Percentiles rank a stretch among this genome's conserved stretches.
phyloP scores from a whole-genome alignment of 2,888 invertebrate genomes.

The Plebejus anna region DNA sequence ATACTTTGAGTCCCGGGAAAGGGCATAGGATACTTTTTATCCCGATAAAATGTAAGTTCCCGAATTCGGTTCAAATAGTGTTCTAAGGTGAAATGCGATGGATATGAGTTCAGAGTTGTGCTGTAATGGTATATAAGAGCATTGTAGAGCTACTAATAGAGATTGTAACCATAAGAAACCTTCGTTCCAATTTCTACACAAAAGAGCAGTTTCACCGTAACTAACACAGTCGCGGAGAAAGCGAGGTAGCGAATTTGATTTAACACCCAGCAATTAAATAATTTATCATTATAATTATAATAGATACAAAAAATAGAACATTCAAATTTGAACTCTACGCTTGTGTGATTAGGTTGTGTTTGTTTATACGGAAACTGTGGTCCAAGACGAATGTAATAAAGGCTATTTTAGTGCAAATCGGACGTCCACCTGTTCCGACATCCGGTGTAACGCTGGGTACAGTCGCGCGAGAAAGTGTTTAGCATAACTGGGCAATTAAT shows the following conservation, averaged over 20 bases:
- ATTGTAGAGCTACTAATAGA: not conserved
- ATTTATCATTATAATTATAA: slow-evolving; percentile 14
- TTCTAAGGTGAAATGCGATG: too few species aligned
- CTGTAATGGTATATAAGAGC: too few species aligned
- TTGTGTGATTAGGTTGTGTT: not conserved
- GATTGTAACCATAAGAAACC: not conserved
- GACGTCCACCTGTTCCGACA: slow-evolving; percentile 51
- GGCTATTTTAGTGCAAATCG: slow-evolving; percentile 34
- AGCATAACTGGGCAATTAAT: slow-evolving; percentile 22
- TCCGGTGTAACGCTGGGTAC: slow-evolving; percentile 43
- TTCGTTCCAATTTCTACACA: slow-evolving; percentile 17
- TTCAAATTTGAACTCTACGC: not conserved
- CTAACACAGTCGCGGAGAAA: slow-evolving; percentile 19
- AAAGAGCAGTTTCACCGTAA: slow-evolving; percentile 16
- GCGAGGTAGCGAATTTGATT: slow-evolving; percentile 22
- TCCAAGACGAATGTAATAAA: slow-evolving; percentile 29
- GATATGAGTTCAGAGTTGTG: too few species aligned
- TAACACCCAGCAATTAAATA: slow-evolving; percentile 25
- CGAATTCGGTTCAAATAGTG: too few species aligned
- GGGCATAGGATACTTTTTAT: too few species aligned
- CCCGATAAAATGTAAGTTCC: too few species aligned
- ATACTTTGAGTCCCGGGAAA: too few species aligned
- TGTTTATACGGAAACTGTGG: not conserved
- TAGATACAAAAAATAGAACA: not conserved
- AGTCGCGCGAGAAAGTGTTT: slow-evolving; percentile 35